Evolutionary conservation across 23 tunicate genomes (phyloP).

Genomic region (Diplosoma virens): DNA sequence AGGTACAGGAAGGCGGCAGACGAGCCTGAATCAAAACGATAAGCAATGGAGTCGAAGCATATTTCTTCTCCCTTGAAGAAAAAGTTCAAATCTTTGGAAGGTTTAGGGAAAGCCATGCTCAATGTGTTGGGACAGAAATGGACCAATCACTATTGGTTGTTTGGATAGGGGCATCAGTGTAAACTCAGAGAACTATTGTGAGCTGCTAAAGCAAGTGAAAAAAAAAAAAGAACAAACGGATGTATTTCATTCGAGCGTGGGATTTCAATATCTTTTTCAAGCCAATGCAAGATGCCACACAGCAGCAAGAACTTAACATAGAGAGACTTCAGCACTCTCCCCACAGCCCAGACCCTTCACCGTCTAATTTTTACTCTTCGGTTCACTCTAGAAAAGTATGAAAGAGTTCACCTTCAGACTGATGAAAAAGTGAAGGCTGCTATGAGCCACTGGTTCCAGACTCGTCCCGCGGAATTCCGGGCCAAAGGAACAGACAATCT

Average conservation of each 20-base stretch:
- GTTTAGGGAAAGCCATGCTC: not conserved
- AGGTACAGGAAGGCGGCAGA: not conserved
- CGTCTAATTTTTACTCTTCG: not conserved
- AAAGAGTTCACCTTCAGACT: too few species aligned
- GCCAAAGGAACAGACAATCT: too few species aligned
- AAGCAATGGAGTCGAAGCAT: not conserved
- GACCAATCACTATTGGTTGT: not conserved
- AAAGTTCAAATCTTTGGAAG: too few species aligned
- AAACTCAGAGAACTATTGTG: not conserved
- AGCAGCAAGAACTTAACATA: too few species aligned
- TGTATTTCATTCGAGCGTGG: too few species aligned
- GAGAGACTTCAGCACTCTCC: too few species aligned
- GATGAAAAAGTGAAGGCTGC: too few species aligned
- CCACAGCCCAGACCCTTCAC: conserved; percentile 18
- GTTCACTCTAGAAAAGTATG: not conserved
- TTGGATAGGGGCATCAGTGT: not conserved
- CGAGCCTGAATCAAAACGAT: not conserved
- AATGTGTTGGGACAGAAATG: too few species aligned
- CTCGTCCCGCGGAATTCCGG: too few species aligned
- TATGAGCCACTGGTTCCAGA: too few species aligned
- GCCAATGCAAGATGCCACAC: too few species aligned
- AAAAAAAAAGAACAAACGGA: not conserved
- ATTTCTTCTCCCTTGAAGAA: not conserved
- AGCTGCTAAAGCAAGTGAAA: not conserved
- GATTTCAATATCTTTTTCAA: too few species aligned